phyloP scores from a whole-genome alignment of 2,113 vertebrate genomes.

The Crotophaga sulcirostris region DNA sequence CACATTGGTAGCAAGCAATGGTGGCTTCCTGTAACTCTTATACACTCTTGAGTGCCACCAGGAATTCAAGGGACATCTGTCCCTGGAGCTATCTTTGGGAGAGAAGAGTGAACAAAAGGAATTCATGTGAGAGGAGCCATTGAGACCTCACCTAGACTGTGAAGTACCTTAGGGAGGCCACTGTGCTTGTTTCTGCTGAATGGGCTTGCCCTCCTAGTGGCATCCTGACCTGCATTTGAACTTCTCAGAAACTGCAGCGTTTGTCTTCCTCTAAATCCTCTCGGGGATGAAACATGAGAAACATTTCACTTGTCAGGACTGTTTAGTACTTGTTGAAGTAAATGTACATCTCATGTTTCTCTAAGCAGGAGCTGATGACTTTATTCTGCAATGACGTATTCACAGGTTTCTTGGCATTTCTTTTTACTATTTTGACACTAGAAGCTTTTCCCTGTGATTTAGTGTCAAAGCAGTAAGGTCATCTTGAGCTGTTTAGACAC shows the following conservation, averaged over 20 bases:
- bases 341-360: conserved; percentile 61
- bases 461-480: conserved; percentile 60
- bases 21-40: neutral
- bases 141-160: rapidly evolving
- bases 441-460: conserved; percentile 46
- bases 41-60: neutral
- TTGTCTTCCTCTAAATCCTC: conserved; percentile 50
- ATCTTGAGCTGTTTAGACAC: conserved; percentile 46
- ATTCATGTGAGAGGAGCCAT: neutral
- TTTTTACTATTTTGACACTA: conserved; percentile 51
- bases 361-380: conserved; percentile 34
- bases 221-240: conserved; percentile 31
- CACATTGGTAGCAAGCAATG: rapidly evolving
- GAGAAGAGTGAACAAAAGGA: neutral
- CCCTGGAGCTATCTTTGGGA: neutral
- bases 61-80: rapidly evolving
- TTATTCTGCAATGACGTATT: conserved; percentile 24
- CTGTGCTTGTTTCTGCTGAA: neutral
- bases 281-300: conserved; percentile 30
- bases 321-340: conserved; percentile 54
- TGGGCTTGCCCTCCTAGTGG: neutral
- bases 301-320: conserved; percentile 59
- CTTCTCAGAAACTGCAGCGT: neutral
- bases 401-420: conserved; percentile 49
- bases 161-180: neutral